phyloP scores from a whole-genome alignment of 2,888 invertebrate genomes.

The Sipha maydis region DNA sequence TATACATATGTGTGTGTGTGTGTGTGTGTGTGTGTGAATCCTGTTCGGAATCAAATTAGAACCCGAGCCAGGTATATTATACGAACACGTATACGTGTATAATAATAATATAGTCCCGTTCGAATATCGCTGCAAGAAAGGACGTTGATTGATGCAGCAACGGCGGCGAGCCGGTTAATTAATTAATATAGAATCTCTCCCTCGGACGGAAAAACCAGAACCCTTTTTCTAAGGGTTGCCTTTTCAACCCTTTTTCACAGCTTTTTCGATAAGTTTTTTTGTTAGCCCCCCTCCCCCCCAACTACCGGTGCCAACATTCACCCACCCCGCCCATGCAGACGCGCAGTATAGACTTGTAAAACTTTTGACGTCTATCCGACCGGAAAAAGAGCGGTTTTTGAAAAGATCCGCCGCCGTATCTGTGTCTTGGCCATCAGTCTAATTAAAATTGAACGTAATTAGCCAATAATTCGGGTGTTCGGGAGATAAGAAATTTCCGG shows the following conservation, averaged over 20 bases:
- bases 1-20: neutral
- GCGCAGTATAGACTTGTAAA: neutral
- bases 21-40: neutral
- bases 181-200: constrained; percentile 58
- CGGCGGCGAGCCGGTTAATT: constrained; percentile 58
- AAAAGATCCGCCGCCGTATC: constrained; percentile 46
- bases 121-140: constrained; percentile 48
- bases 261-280: constrained; percentile 61
- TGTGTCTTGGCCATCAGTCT: constrained; percentile 53
- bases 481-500: constrained; percentile 36
- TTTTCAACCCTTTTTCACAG: constrained; percentile 62
- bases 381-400: constrained; percentile 56
- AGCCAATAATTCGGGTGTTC: constrained; percentile 54
- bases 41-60: constrained; percentile 42
- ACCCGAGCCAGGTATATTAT: constrained; percentile 37
- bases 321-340: too few species aligned
- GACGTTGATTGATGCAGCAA: constrained; percentile 59
- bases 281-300: neutral
- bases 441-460: constrained; percentile 55
- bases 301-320: neutral
- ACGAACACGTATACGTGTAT: neutral
- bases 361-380: constrained; percentile 58
- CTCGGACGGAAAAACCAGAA: constrained; percentile 45
- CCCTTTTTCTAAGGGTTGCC: constrained; percentile 56
- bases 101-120: constrained; percentile 18